A percentile compares a stretch with the other conserved stretches of the same genome.
Conservation (phyloP, 1,140 invertebrate genomes). For the Paralvinella palmiformis region DNA sequence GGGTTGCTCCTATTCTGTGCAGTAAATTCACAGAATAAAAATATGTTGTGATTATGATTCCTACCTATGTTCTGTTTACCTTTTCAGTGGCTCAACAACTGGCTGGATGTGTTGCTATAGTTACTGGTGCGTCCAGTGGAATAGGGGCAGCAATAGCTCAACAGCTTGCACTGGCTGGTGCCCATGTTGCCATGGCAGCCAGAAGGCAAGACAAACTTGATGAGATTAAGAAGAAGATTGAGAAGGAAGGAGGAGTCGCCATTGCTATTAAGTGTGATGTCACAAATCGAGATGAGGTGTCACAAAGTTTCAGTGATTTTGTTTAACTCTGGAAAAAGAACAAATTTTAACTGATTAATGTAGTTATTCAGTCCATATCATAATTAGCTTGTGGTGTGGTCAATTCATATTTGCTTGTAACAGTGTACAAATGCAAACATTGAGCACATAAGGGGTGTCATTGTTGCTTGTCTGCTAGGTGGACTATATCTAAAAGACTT, state of each 20-base stretch:
- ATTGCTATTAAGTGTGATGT: constrained; percentile 43
- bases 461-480: no score
- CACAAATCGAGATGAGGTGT: constrained; percentile 36
- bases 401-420: no score
- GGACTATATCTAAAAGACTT: no score
- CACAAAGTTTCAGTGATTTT: background rate
- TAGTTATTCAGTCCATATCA: no score
- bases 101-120: constrained; percentile 35
- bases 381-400: no score
- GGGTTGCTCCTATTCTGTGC: no score
- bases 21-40: no score
- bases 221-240: constrained; percentile 10
- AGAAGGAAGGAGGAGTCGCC: constrained; percentile 14
- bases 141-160: constrained; percentile 16
- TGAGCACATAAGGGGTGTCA: no score
- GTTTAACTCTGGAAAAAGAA: no score
- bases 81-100: constrained; percentile 11
- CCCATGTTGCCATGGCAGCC: constrained; percentile 16
- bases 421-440: no score
- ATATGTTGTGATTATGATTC: no score
- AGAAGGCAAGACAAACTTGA: constrained; percentile 6
- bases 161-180: constrained; percentile 7
- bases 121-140: constrained; percentile 17
- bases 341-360: no score
- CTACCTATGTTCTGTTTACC: constrained; percentile 5